Evolutionary conservation across 2,113 vertebrate species (phyloP).

Genomic region (Ptilorrhoa leucosticta): DNA sequence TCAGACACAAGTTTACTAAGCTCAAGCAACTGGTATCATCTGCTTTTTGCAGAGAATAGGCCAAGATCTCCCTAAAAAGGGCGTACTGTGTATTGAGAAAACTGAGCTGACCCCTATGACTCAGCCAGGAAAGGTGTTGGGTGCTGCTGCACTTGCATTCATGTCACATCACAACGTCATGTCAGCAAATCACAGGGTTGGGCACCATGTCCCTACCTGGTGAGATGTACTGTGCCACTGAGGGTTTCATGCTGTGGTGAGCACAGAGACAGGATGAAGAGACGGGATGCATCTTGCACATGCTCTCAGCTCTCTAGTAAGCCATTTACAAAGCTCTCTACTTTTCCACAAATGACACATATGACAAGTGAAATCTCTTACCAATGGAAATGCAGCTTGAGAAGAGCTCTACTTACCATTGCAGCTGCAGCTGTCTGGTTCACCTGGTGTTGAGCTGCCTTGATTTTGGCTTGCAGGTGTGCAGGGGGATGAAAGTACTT

Average conservation of each 20-base stretch:
- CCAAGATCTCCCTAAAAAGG: background rate
- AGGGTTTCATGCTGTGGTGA: background rate
- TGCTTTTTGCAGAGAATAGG: background rate
- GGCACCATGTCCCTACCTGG: background rate
- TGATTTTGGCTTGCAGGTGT: constrained; percentile 97
- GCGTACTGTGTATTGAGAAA: background rate
- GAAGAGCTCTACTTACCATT: constrained; percentile 80
- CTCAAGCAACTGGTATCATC: background rate
- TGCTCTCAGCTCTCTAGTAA: background rate
- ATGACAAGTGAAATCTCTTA: background rate
- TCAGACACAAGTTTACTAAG: background rate
- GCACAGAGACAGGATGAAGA: background rate
- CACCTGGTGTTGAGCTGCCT: constrained; percentile 94
- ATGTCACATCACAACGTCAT: background rate
- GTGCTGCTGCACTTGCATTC: background rate
- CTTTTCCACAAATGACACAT: background rate
- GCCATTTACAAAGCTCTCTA: constrained; percentile 6
- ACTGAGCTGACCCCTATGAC: background rate
- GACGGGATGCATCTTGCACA: background rate
- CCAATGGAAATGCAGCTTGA: background rate
- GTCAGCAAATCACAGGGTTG: background rate
- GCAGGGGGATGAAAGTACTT: constrained; percentile 98
- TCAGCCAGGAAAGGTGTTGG: background rate
- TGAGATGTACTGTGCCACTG: background rate
- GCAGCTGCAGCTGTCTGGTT: constrained; percentile 84